Conservation (phyloP, 2,797 vertebrate genomes). For the Poecile montanus region DNA sequence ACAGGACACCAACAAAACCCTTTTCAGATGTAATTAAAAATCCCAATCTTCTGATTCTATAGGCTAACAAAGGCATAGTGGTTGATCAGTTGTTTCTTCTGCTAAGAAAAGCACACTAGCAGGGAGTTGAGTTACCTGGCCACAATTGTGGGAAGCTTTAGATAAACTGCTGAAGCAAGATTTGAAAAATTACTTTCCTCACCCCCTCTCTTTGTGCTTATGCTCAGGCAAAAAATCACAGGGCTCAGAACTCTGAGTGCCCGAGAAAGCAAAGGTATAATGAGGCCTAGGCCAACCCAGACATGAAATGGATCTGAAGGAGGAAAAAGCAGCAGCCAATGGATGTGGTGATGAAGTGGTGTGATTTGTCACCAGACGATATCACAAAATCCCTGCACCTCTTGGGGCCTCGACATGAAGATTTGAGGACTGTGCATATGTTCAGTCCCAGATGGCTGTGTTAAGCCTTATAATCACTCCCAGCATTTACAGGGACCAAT, state of each 20-base stretch:
- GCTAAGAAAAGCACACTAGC: background rate
- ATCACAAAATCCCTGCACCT: background rate
- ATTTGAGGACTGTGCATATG: background rate
- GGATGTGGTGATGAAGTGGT: background rate
- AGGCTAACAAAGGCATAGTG: background rate
- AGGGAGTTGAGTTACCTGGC: background rate
- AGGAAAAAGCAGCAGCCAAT: background rate
- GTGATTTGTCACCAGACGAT: background rate
- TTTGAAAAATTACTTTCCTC: rapidly evolving
- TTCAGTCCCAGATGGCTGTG: background rate
- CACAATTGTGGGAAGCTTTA: background rate
- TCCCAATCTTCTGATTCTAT: background rate
- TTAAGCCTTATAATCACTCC: constrained; percentile 14
- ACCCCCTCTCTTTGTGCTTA: rapidly evolving
- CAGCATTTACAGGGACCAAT: background rate
- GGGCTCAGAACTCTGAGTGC: background rate
- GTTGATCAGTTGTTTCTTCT: background rate
- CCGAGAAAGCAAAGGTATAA: background rate
- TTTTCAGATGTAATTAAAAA: background rate
- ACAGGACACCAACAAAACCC: background rate
- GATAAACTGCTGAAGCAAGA: background rate
- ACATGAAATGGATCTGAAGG: rapidly evolving
- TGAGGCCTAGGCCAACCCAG: background rate
- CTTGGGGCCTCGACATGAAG: background rate
- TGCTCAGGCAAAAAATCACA: background rate